These are phyloP conservation scores for Solea solea DNA, from an alignment of 2,113 vertebrate species.

Conservation along the genomic window DNA sequence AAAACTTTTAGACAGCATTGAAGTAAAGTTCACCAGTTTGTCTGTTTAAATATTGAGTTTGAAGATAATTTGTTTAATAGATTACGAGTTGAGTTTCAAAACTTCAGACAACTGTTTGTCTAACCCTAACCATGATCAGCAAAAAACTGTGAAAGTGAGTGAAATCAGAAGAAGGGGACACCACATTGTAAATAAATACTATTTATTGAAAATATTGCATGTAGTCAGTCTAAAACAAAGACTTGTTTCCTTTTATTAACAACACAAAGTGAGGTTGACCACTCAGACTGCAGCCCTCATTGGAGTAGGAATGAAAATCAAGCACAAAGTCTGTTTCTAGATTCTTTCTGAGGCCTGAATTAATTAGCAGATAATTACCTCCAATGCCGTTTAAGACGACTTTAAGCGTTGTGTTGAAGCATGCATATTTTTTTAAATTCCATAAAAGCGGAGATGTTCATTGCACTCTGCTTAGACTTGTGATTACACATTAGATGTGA, in stretches of 20 bases:
- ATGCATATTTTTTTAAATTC: slow-evolving; percentile 54
- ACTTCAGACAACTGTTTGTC: no score
- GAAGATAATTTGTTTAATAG: no score
- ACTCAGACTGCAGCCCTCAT: slow-evolving; percentile 45
- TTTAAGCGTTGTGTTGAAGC: slow-evolving; percentile 33
- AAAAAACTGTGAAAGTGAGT: no score
- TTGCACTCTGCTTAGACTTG: slow-evolving; percentile 71
- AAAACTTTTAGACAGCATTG: no score
- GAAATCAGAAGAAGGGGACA: no score
- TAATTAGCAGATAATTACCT: slow-evolving; percentile 44
- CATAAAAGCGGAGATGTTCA: slow-evolving; percentile 50
- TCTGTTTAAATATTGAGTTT: no score
- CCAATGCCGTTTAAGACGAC: slow-evolving; percentile 12
- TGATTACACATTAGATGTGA: slow-evolving; percentile 52
- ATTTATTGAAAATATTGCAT: slow-evolving; percentile 85
- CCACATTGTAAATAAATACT: slow-evolving; percentile 81
- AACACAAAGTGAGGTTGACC: slow-evolving; percentile 48
- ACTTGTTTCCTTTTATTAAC: slow-evolving; percentile 61
- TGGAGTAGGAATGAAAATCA: slow-evolving; percentile 53
- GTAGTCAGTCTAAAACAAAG: slow-evolving; percentile 73
- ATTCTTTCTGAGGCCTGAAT: slow-evolving; percentile 44
- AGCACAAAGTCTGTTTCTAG: slow-evolving; percentile 37
- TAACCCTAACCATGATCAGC: no score
- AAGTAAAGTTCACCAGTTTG: no score
- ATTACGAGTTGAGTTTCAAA: no score